Evolutionary conservation across 1,140 invertebrate genomes (phyloP).

Genomic region (Sarcophaga bullata): DNA sequence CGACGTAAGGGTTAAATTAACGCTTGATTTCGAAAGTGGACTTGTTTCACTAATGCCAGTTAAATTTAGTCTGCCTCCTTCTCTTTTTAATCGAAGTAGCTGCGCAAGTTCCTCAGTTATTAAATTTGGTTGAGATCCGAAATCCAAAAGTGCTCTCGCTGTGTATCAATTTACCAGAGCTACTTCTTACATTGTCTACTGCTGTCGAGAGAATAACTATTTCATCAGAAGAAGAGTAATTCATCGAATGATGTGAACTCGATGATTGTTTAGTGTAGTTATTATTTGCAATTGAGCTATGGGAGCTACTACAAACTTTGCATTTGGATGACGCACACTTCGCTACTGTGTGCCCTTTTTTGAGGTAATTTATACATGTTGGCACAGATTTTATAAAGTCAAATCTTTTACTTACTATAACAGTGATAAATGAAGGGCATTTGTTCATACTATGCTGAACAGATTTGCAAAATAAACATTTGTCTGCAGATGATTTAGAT

Average conservation of each 20-base stretch:
- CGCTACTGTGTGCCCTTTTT: constrained; percentile 32
- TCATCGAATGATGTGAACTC: neutral
- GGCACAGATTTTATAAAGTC: constrained; percentile 21
- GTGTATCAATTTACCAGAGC: constrained; percentile 12
- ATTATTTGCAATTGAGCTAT: constrained; percentile 24
- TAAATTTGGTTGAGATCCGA: constrained; percentile 36
- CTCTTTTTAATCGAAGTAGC: neutral
- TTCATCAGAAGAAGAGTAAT: constrained; percentile 9
- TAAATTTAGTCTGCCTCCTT: constrained; percentile 21
- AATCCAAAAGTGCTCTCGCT: constrained; percentile 41
- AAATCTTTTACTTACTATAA: constrained; percentile 33
- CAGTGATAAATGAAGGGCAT: neutral
- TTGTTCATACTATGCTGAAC: constrained; percentile 2
- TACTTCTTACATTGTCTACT: constrained; percentile 2
- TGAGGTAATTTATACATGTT: constrained; percentile 37
- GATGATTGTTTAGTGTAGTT: neutral
- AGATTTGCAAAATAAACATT: constrained; percentile 38
- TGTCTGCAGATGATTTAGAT: neutral
- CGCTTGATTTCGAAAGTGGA: neutral
- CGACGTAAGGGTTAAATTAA: constrained; percentile 1
- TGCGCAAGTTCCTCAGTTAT: constrained; percentile 41
- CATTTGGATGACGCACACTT: constrained; percentile 30
- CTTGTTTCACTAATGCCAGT: constrained; percentile 27
- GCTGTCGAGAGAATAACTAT: constrained; percentile 37
- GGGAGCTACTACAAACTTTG: constrained; percentile 28